Conservation (phyloP, 2,797 vertebrate genomes). For the Petrocephalus schoutedeni region DNA sequence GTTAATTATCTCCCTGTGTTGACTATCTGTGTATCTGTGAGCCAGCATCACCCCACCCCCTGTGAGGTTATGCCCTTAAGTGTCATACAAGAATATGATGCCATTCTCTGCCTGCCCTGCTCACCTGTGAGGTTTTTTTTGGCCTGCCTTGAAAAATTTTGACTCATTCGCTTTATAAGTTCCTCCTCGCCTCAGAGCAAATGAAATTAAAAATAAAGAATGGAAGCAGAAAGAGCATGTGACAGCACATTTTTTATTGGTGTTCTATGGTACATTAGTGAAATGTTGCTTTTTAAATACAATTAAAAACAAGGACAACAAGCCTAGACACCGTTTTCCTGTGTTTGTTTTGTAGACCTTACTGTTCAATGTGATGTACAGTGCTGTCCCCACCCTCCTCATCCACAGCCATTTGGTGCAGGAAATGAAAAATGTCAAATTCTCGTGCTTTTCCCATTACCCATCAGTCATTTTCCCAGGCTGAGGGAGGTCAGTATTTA, state of each 20-base stretch:
- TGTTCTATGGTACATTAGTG: background rate
- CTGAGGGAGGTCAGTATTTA: background rate
- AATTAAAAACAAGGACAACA: background rate
- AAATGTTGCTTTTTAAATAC: background rate
- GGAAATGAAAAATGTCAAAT: background rate
- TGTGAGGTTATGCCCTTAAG: background rate
- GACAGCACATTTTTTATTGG: background rate
- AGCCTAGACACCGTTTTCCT: background rate
- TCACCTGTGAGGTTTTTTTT: background rate
- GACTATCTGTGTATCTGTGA: background rate
- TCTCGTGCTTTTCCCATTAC: background rate
- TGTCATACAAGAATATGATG: background rate
- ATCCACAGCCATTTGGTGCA: background rate
- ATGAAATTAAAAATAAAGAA: conserved; percentile 1
- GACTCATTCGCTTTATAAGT: background rate
- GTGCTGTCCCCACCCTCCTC: background rate
- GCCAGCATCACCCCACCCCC: background rate
- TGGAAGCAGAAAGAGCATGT: background rate
- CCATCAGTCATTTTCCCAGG: background rate
- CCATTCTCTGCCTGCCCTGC: background rate
- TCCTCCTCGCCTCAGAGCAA: background rate
- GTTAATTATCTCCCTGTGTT: background rate
- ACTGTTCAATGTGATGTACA: background rate
- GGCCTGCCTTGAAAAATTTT: background rate
- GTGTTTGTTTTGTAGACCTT: background rate